Evolutionary conservation across 2,797 vertebrate species (phyloP), one percentile per base, ranked within the genome.

Genomic region (Philypnodon macrostomus): DNA sequence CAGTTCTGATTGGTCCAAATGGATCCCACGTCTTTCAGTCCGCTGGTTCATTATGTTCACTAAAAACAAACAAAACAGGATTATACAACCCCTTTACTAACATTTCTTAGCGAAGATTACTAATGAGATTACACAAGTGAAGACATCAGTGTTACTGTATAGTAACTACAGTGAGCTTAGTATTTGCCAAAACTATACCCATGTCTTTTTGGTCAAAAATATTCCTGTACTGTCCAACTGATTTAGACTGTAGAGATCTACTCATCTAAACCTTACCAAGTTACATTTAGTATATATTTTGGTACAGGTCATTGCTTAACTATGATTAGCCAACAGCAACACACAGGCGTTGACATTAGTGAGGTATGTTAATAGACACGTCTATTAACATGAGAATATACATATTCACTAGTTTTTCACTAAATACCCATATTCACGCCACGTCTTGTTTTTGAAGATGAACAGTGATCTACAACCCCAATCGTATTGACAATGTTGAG

Each of bases 1-100:
- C 17, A 99, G 88, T 53, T 97, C 94, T 0, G 96, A 96, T 63
- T 96, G 95, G 80, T 97, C 95, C 67, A 98, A 86, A 18, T 95
- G 94, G 85, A 99, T 94, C 40, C 94, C 94, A 40, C 95, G 81
- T 51, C 93, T 92, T 59, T 91, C 91, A 1, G 85, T 87, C 53
- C 90, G 90, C 58, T 93, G 91, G 86, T 69, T 94, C 93, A 93
- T 94, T 94, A 94, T 95, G 74, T 80, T 86, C 70, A 57, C 24
- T 23, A 16, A 26, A 53, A n/a, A 37, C 16, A 14, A 30, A 48
- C 16, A 51, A 58, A 55, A 50, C 30, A 24, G 1, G 4, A 27
- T 2, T 27, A 2, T 27, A 29, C 10, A 29, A 6, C 26, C 8
- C 8, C 27, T 29, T 10, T 10, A 29, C 3, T 29, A 29, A 9